These are phyloP conservation scores for Aulostomus chinensis DNA, from an alignment of 2,797 vertebrate species.

Conservation along the genomic window DNA sequence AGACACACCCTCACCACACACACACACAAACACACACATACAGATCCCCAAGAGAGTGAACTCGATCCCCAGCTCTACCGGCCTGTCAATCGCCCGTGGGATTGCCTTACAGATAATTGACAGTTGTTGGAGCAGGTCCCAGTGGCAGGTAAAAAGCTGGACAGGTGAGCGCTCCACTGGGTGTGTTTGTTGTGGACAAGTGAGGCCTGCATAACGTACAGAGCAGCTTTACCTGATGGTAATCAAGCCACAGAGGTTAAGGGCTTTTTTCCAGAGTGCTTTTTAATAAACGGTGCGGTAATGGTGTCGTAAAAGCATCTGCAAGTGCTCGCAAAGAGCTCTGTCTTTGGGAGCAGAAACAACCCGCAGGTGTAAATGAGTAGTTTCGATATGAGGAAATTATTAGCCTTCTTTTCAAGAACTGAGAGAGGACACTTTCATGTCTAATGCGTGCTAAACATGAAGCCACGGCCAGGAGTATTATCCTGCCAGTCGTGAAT, in stretches of 20 bases:
- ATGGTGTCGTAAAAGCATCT: slow-evolving; percentile 5
- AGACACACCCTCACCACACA: slow-evolving; percentile 52
- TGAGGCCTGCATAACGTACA: slow-evolving; percentile 17
- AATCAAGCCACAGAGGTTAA: slow-evolving; percentile 30
- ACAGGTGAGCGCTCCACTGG: slow-evolving; percentile 58
- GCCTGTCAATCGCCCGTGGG: slow-evolving; percentile 74
- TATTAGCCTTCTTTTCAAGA: too few species aligned
- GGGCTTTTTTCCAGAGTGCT: slow-evolving; percentile 19
- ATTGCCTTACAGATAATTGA: slow-evolving; percentile 88
- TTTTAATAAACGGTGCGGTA: not conserved
- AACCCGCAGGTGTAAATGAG: too few species aligned
- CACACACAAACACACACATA: slow-evolving; percentile 74
- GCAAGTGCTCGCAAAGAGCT: not conserved
- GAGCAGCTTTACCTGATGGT: slow-evolving; percentile 22
- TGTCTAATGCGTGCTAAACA: too few species aligned
- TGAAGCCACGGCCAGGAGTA: not conserved
- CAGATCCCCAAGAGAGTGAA: slow-evolving; percentile 84
- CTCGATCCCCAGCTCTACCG: slow-evolving; percentile 81
- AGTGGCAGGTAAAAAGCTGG: slow-evolving; percentile 67
- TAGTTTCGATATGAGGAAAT: too few species aligned
- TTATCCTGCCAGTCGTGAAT: not conserved
- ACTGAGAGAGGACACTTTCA: too few species aligned
- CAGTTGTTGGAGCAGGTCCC: slow-evolving; percentile 81
- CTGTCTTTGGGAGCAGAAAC: too few species aligned
- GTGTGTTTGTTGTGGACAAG: slow-evolving; percentile 36